Evolutionary conservation across 1,140 invertebrate genomes (phyloP).

Genomic region (Hypsibius dujardini): DNA sequence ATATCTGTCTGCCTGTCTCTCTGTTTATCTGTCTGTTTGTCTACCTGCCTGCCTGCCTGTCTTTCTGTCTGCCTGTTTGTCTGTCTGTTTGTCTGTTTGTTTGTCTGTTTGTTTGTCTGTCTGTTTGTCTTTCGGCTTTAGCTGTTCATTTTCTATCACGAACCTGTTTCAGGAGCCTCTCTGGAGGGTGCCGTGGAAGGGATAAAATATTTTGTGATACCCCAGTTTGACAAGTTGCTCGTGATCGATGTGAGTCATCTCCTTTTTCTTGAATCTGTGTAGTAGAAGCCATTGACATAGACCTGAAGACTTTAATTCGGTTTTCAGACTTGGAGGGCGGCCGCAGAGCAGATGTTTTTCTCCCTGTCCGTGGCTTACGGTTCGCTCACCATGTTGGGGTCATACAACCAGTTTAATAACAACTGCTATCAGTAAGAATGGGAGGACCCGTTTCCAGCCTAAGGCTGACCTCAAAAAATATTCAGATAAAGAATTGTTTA

Average conservation of each 20-base stretch:
- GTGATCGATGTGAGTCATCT: conserved; percentile 32
- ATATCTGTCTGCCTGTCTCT: too few relatives aligned
- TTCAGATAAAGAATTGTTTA: neutral
- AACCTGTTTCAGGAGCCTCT: conserved; percentile 26
- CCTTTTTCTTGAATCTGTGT: neutral
- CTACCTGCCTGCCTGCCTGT: too few relatives aligned
- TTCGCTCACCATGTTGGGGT: conserved; percentile 36
- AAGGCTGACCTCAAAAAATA: neutral
- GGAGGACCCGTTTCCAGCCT: neutral
- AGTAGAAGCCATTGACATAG: neutral
- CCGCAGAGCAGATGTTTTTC: conserved; percentile 38
- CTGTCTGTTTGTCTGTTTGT: too few relatives aligned
- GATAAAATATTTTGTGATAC: conserved; percentile 34
- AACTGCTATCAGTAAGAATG: conserved; percentile 29
- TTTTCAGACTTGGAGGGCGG: conserved; percentile 34
- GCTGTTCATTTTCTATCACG: neutral
- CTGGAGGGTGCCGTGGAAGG: conserved; percentile 37
- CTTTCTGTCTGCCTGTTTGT: too few relatives aligned
- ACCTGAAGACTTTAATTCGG: conserved; percentile 8
- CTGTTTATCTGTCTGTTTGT: too few relatives aligned
- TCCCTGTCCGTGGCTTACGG: conserved; percentile 37
- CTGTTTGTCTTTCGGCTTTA: too few relatives aligned
- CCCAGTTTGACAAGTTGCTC: conserved; percentile 31
- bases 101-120: too few relatives aligned
- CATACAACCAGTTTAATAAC: conserved; percentile 36